A percentile compares a stretch with the other conserved stretches of the same genome.
Conservation (phyloP, 2,888 invertebrate species). For the Pharmacophagus antenor region DNA sequence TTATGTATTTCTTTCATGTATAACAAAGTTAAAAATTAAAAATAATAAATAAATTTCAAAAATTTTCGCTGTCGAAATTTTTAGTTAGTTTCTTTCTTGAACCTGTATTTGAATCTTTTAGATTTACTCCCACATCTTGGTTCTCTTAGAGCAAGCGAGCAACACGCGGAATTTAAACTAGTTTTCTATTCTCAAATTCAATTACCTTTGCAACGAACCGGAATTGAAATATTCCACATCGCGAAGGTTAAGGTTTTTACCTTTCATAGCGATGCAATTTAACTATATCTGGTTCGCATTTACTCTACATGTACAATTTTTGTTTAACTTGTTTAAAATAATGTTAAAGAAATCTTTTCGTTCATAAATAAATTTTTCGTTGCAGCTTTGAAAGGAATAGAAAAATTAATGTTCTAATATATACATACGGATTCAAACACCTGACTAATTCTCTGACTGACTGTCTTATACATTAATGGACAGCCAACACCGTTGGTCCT, state of each 20-base stretch:
- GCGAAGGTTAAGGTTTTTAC: neutral
- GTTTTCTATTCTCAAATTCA: slow-evolving; percentile 24
- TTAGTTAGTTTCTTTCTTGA: slow-evolving; percentile 11
- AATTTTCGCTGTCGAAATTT: neutral
- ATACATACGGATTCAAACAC: too few relatives aligned
- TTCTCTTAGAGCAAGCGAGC: slow-evolving; percentile 23
- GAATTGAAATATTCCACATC: slow-evolving; percentile 14
- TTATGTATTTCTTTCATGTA: neutral
- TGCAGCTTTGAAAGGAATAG: too few relatives aligned
- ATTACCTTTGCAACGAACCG: slow-evolving; percentile 25
- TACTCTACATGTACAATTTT: neutral
- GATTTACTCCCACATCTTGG: slow-evolving; percentile 20
- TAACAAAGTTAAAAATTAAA: neutral
- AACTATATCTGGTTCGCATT: neutral
- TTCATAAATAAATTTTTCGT: too few relatives aligned
- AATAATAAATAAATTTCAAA: neutral
- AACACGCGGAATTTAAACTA: slow-evolving; percentile 27
- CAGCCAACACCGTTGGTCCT: too few relatives aligned
- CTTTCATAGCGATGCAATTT: neutral
- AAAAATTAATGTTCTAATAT: too few relatives aligned
- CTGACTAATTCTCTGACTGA: too few relatives aligned
- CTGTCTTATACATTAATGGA: too few relatives aligned
- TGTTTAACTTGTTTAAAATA: too few relatives aligned
- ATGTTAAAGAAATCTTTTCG: too few relatives aligned
- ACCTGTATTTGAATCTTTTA: slow-evolving; percentile 25